Conservation (phyloP, 1,140 invertebrate genomes). For the Drosophila nikananu region DNA sequence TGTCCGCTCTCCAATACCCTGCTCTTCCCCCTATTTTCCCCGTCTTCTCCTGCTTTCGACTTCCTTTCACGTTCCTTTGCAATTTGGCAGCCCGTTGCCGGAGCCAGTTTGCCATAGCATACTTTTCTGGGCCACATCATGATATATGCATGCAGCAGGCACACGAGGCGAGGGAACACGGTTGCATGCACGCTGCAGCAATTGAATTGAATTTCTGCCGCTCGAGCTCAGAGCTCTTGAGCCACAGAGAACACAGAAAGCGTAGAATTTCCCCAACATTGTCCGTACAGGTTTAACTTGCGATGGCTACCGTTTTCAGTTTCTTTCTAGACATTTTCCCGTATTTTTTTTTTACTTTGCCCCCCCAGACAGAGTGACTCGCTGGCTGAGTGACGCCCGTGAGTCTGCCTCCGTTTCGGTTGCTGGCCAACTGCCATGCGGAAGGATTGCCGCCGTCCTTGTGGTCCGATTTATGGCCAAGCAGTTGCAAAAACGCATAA, state of each 20-base stretch:
- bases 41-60: background rate
- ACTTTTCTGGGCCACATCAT: constrained; percentile 75
- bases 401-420: constrained; percentile 35
- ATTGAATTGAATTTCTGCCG: constrained; percentile 78
- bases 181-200: constrained; percentile 62
- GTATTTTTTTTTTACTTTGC: constrained; percentile 18
- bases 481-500: constrained; percentile 61
- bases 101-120: constrained; percentile 66
- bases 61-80: constrained; percentile 44
- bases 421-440: constrained; percentile 56
- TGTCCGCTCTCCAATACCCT: constrained; percentile 2
- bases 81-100: constrained; percentile 64
- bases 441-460: constrained; percentile 4
- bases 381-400: constrained; percentile 47
- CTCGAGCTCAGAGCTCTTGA: constrained; percentile 64
- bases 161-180: constrained; percentile 2
- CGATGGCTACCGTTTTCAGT: constrained; percentile 28
- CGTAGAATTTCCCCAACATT: constrained; percentile 36
- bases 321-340: background rate
- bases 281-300: constrained; percentile 50
- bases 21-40: background rate
- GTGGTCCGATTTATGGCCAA: constrained; percentile 62
- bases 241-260: constrained; percentile 43
- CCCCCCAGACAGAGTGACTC: constrained; percentile 22
- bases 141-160: constrained; percentile 50